These are phyloP conservation scores for Zalophus californianus DNA, from an alignment of 2,797 vertebrate species.

Conservation along the genomic window DNA sequence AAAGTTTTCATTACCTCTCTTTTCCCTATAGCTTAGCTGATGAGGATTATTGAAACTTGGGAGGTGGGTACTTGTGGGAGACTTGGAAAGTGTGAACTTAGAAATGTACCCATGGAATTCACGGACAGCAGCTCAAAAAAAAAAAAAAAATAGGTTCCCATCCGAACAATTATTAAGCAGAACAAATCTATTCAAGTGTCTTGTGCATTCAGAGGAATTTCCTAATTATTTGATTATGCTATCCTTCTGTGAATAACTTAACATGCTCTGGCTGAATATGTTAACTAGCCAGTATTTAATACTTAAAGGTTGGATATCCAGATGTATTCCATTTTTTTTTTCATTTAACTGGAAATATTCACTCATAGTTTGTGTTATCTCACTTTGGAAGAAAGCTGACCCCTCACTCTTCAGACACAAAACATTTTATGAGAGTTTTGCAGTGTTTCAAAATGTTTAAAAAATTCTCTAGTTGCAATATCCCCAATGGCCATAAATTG, in stretches of 20 bases:
- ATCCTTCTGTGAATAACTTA: not conserved
- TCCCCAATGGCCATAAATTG: not conserved
- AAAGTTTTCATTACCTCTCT: not conserved
- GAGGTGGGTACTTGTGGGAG: not conserved
- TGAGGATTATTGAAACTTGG: not conserved
- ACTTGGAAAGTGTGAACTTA: not conserved
- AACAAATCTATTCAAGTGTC: not conserved
- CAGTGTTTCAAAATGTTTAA: conserved; percentile 22
- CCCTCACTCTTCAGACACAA: not conserved
- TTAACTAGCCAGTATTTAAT: not conserved
- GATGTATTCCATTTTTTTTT: not conserved
- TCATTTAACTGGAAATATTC: not conserved
- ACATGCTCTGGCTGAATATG: not conserved
- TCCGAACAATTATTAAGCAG: not conserved
- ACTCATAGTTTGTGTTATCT: not conserved
- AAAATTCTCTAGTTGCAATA: not conserved
- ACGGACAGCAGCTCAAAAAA: not conserved
- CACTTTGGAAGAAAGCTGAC: not conserved
- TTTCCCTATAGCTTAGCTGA: not conserved
- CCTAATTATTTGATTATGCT: not conserved
- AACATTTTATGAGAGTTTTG: conserved; percentile 13
- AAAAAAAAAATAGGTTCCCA: not conserved
- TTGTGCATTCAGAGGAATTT: not conserved
- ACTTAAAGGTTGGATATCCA: not conserved
- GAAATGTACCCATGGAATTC: not conserved